Evolutionary conservation across 2,888 invertebrate species (phyloP).

Genomic region (Unio pictorum): DNA sequence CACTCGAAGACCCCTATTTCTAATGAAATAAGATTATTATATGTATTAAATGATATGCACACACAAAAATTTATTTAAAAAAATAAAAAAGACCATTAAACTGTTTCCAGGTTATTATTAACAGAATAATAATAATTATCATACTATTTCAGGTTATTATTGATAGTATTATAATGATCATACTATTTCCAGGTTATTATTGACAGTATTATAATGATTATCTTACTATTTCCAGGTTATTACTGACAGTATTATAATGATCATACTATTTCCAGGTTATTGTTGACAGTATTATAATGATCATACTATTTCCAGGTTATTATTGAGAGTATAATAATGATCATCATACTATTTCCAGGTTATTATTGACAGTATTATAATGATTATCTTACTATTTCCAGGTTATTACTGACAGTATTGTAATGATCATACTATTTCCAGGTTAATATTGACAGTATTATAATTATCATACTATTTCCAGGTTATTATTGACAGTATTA

Average conservation of each 20-base stretch:
- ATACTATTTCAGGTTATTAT: constrained; percentile 81
- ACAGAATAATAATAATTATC: constrained; percentile 75
- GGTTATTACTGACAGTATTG: constrained; percentile 79
- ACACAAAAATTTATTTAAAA: no score
- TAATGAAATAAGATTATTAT: no score
- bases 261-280: constrained; percentile 80
- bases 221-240: constrained; percentile 80
- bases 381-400: constrained; percentile 77
- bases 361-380: constrained; percentile 79
- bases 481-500: constrained; percentile 79
- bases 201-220: constrained; percentile 74
- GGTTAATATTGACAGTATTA: constrained; percentile 79
- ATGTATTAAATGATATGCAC: no score
- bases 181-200: constrained; percentile 81
- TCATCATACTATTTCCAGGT: constrained; percentile 78
- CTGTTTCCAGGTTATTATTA: constrained; percentile 80
- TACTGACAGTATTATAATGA: constrained; percentile 78
- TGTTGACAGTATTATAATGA: constrained; percentile 78
- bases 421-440: constrained; percentile 77
- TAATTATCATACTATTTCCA: constrained; percentile 77
- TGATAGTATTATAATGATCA: constrained; percentile 76
- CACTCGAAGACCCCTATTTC: no score
- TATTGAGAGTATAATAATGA: constrained; percentile 78
- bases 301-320: constrained; percentile 80
- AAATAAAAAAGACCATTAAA: constrained; percentile 63